phyloP scores from a whole-genome alignment of 2,888 invertebrate species.

The Cerastis leucographa region DNA sequence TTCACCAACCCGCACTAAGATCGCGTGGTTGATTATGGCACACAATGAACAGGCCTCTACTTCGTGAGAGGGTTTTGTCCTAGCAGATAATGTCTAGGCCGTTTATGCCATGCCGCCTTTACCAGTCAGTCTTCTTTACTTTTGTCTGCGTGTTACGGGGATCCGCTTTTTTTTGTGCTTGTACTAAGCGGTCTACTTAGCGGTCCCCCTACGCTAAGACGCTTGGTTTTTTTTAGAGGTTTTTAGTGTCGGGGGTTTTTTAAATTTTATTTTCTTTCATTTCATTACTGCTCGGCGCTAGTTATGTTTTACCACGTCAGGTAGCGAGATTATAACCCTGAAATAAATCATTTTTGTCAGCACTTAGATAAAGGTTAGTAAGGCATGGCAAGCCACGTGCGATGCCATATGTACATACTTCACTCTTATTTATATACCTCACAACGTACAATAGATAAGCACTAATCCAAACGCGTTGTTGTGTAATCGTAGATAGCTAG shows the following conservation, averaged over 20 bases:
- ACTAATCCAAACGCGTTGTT: constrained; percentile 10
- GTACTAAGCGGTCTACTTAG: too few relatives aligned
- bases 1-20: neutral
- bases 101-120: neutral
- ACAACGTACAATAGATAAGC: constrained; percentile 30
- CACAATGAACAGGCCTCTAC: too few relatives aligned
- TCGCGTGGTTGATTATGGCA: neutral
- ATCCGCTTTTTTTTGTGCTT: too few relatives aligned
- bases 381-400: constrained; percentile 7
- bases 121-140: neutral
- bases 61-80: too few relatives aligned
- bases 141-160: too few relatives aligned
- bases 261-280: too few relatives aligned
- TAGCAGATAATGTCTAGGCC: neutral
- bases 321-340: neutral
- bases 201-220: too few relatives aligned
- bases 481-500: neutral
- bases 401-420: neutral
- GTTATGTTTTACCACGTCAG: too few relatives aligned
- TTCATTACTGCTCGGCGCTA: too few relatives aligned
- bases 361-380: neutral
- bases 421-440: neutral
- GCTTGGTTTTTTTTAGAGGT: too few relatives aligned
- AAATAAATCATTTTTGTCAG: constrained; percentile 9
- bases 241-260: too few relatives aligned